Evolutionary conservation across 1,140 invertebrate genomes (phyloP).

Genomic region (Anastrepha obliqua): DNA sequence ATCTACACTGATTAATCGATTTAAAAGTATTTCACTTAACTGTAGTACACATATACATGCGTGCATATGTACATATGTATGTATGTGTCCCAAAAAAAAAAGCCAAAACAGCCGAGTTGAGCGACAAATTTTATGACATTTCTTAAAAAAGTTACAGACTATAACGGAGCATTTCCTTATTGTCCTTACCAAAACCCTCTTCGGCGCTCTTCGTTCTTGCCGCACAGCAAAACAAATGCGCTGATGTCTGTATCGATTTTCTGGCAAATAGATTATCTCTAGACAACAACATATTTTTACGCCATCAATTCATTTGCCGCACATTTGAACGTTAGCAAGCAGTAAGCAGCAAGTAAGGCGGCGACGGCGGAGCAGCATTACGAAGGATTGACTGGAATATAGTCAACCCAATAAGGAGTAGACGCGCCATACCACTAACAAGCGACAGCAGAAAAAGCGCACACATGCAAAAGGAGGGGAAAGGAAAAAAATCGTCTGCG

Average conservation of each 20-base stretch:
- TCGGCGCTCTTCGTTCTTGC: not conserved
- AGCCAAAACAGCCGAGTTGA: not conserved
- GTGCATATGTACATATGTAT: not conserved
- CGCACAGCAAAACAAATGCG: not conserved
- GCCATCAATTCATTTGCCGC: conserved; percentile 53
- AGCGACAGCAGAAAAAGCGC: not conserved
- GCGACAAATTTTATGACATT: conserved; percentile 46
- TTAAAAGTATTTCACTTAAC: not conserved
- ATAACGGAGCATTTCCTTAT: conserved; percentile 15
- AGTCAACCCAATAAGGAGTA: not conserved
- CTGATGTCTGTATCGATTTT: conserved; percentile 51
- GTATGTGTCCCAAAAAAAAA: not conserved
- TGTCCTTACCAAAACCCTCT: not conserved
- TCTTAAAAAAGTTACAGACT: conserved; percentile 18
- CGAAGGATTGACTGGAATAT: not conserved
- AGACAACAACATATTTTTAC: conserved; percentile 54
- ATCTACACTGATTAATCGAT: not conserved
- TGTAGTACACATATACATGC: not conserved
- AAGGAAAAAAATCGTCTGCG: conserved; percentile 29
- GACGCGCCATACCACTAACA: not conserved
- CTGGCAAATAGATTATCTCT: conserved; percentile 54
- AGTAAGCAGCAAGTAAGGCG: not conserved
- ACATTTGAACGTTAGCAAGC: conserved; percentile 20
- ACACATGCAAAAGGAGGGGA: not conserved
- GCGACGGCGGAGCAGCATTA: not conserved